These are phyloP conservation scores for Pachypanchax playfairii DNA, from an alignment of 2,113 vertebrate species.

Conservation along the genomic window DNA sequence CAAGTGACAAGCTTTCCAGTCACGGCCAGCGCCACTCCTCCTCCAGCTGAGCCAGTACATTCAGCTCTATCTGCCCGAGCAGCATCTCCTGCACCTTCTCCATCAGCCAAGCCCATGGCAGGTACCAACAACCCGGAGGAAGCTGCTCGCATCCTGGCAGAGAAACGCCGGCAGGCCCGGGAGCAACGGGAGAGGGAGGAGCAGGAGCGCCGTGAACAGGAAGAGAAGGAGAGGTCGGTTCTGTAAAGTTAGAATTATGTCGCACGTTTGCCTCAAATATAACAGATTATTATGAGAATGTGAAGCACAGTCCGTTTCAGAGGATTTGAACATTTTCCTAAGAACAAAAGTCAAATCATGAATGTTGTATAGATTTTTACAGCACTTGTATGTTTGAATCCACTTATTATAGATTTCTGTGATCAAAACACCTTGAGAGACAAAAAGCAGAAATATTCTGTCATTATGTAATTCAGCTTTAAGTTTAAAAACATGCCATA, in stretches of 20 bases:
- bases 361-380: neutral
- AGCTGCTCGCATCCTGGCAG: slow-evolving; percentile 88
- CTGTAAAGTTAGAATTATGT: neutral
- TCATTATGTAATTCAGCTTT: neutral
- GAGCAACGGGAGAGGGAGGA: slow-evolving; percentile 93
- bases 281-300: neutral
- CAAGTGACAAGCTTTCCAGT: slow-evolving; percentile 40
- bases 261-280: no score
- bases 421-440: no score
- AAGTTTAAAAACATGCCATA: no score
- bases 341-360: no score
- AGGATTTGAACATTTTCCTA: neutral
- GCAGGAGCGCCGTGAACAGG: slow-evolving; percentile 86
- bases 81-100: slow-evolving; percentile 58
- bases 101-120: slow-evolving; percentile 83
- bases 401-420: neutral
- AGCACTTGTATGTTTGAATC: neutral
- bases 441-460: slow-evolving; percentile 3
- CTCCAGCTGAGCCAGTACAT: slow-evolving; percentile 30
- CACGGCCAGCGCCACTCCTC: slow-evolving; percentile 8
- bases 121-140: slow-evolving; percentile 92
- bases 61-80: slow-evolving; percentile 24
- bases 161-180: slow-evolving; percentile 90
- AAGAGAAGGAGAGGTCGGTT: slow-evolving; percentile 88
- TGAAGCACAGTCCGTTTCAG: neutral